phyloP scores from a whole-genome alignment of 2,888 invertebrate species.

The Sericinus montela region DNA sequence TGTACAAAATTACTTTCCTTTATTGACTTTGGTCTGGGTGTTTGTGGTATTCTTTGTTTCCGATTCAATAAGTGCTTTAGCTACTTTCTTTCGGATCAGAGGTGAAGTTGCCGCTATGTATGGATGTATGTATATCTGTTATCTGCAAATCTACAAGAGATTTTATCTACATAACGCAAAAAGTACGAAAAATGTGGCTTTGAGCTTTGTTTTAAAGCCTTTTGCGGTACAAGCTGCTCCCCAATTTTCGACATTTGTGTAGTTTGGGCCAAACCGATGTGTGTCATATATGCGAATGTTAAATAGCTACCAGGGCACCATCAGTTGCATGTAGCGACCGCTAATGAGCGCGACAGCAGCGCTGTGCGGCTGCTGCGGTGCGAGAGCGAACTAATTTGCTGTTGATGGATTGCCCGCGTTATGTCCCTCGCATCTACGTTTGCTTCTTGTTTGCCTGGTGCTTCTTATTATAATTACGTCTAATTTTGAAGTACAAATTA shows the following conservation, averaged over 20 bases:
- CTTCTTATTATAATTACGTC: slow-evolving; percentile 7
- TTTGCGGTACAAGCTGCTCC: not conserved
- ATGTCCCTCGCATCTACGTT: slow-evolving; percentile 7
- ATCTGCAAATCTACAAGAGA: no score
- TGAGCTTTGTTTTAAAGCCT: not conserved
- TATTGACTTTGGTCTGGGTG: no score
- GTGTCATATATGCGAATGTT: slow-evolving; percentile 33
- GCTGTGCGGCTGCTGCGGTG: slow-evolving; percentile 59
- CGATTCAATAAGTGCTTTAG: no score
- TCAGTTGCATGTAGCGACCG: slow-evolving; percentile 47
- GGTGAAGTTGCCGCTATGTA: no score
- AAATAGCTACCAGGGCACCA: slow-evolving; percentile 41
- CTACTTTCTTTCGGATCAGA: no score
- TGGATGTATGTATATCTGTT: no score
- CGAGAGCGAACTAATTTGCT: slow-evolving; percentile 65
- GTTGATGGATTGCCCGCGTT: slow-evolving; percentile 62
- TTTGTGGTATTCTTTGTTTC: no score
- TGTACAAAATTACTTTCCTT: no score
- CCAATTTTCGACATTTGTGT: slow-evolving; percentile 7
- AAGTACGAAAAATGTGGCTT: not conserved
- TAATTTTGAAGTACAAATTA: not conserved
- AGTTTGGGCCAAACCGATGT: slow-evolving; percentile 28
- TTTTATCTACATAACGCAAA: not conserved
- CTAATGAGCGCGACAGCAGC: slow-evolving; percentile 73
- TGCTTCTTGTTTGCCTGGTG: slow-evolving; percentile 5